Conservation (phyloP, 2,113 vertebrate species). For the Malurus melanocephalus region DNA sequence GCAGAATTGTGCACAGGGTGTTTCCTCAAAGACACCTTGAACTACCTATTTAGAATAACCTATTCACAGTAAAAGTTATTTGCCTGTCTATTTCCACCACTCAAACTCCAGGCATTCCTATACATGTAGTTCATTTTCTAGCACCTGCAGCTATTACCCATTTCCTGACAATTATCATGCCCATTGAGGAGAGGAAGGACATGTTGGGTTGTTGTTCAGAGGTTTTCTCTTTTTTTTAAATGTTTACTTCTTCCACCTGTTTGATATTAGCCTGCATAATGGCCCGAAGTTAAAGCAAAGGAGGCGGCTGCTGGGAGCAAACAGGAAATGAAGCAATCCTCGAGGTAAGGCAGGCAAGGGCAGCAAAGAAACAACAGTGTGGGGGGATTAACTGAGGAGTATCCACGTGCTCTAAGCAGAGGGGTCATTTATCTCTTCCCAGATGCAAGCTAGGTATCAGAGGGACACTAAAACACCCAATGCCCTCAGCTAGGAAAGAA, state of each 20-base stretch:
- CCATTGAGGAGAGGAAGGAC: conserved; percentile 48
- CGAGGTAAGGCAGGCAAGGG: not conserved
- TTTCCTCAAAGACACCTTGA: not conserved
- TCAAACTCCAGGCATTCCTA: not conserved
- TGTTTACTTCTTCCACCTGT: conserved; percentile 53
- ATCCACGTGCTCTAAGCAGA: not conserved
- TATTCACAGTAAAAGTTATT: not conserved
- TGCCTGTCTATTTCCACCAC: not conserved
- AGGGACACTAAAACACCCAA: too few species aligned
- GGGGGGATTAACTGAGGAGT: not conserved
- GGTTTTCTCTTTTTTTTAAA: not conserved
- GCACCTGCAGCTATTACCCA: conserved; percentile 53
- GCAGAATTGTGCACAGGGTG: accelerated
- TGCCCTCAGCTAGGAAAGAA: not conserved
- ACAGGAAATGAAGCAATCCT: conserved; percentile 38
- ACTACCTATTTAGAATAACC: not conserved
- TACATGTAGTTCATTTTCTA: not conserved
- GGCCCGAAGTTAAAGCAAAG: not conserved
- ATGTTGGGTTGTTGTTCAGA: not conserved
- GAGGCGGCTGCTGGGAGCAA: not conserved
- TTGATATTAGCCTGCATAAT: conserved; percentile 24
- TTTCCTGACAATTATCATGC: conserved; percentile 38
- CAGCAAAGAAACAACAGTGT: not conserved
- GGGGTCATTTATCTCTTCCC: not conserved
- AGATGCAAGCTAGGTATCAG: not conserved